Percentiles rank a stretch among this genome's conserved stretches.
phyloP scores from a whole-genome alignment of 2,888 invertebrate species.

The Ichneumoninae sp. region DNA sequence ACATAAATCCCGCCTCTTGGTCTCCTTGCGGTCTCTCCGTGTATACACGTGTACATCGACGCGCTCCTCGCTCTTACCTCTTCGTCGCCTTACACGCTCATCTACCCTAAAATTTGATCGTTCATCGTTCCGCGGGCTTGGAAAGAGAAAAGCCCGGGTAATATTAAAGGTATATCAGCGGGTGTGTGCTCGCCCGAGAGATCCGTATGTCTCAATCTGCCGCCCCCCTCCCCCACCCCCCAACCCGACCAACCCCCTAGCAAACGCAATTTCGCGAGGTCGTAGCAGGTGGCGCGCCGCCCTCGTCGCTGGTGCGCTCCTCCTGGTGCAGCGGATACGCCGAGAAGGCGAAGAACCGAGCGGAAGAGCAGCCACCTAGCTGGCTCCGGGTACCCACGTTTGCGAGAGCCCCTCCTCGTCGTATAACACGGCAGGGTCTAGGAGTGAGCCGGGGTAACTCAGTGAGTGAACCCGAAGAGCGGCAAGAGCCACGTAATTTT shows the following conservation, averaged over 20 bases:
- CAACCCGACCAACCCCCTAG: conserved; percentile 35
- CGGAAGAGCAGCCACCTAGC: neutral
- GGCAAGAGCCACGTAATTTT: conserved; percentile 74
- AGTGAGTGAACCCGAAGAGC: conserved; percentile 49
- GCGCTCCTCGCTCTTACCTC: conserved; percentile 34
- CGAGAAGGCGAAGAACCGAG: conserved; percentile 20
- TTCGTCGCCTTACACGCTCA: conserved; percentile 43
- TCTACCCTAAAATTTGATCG: conserved; percentile 59
- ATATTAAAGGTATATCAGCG: conserved; percentile 54
- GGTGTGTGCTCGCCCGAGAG: conserved; percentile 53
- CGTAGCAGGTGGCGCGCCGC: conserved; percentile 65
- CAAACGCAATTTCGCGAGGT: conserved; percentile 66
- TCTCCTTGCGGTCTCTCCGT: neutral
- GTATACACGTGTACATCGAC: neutral
- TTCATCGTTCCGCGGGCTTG: conserved; percentile 48
- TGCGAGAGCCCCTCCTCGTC: neutral
- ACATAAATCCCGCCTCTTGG: neutral
- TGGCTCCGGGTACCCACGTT: neutral
- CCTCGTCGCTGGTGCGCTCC: conserved; percentile 50
- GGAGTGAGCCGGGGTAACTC: conserved; percentile 41
- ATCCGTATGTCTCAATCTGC: conserved; percentile 68
- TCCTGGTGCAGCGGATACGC: conserved; percentile 13
- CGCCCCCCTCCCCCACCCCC: neutral
- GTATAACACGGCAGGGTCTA: conserved; percentile 22
- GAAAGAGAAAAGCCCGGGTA: conserved; percentile 26